A percentile compares a stretch with the other conserved stretches of the same genome.
phyloP scores from a whole-genome alignment of 1,140 invertebrate genomes.

The Andricus grossulariae region DNA sequence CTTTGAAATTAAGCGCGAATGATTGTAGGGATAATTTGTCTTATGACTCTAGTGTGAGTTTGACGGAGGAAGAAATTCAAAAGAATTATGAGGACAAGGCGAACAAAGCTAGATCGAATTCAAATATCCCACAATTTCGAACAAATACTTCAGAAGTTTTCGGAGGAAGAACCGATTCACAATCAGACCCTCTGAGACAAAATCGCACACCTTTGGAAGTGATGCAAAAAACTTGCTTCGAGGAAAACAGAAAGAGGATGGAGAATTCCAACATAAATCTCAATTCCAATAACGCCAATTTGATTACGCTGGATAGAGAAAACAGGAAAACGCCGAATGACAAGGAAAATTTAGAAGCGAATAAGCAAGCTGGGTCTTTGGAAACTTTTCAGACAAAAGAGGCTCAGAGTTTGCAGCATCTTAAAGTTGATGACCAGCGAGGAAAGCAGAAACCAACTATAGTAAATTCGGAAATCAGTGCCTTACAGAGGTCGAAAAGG shows the following conservation, averaged over 20 bases:
- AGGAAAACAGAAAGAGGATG: background rate
- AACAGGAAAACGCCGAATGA: background rate
- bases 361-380: background rate
- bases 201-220: background rate
- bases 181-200: background rate
- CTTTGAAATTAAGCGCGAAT: background rate
- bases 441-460: background rate
- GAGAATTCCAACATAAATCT: background rate
- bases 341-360: background rate
- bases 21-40: background rate
- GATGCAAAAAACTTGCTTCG: background rate
- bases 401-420: background rate
- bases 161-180: background rate
- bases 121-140: background rate
- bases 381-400: background rate
- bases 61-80: slow-evolving; percentile 47
- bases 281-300: background rate
- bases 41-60: slow-evolving; percentile 51
- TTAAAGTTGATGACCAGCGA: background rate
- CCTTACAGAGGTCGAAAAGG: background rate
- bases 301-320: background rate
- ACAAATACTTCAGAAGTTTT: background rate
- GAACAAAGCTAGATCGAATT: background rate
- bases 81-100: background rate
- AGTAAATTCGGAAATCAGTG: background rate